Base-by-base conservation (phyloP, 2,888 invertebrate species). In the Nezara viridula region DNA sequence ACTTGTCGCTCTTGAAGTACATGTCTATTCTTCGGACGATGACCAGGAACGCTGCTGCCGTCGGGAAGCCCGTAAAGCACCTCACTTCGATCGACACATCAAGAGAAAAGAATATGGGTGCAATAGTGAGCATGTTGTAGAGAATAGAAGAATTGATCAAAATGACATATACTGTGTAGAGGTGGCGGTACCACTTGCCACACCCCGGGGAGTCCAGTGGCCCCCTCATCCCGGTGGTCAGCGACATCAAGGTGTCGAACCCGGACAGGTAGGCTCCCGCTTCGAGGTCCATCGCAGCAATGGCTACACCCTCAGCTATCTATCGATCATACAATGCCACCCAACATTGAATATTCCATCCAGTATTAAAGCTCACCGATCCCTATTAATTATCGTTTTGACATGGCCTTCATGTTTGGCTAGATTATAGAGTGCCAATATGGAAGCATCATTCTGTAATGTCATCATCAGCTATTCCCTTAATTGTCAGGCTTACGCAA, bases 171-270 rank as follows among this genome's bases (percentile, higher is more conserved):
- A 49, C 81, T 0, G 37, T 5, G 88, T 88, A 88, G 14, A 40
- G 73, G 12, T n/a, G 12, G 21, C 49, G 0, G 81, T 88, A 88
- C 88, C 88, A 88, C 44, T 81, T 88, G 1, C 85, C 88, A 9
- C 27, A 14, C 44, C 44, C 44, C 0, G 81, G 81, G 12, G 10
- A 3, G 81, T 47, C 49, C 7, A 88, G 27, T 3, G 88, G 88
- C 5, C 88, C 88, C 47, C 73, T 12, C 32, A 73, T 47, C 14
- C 60, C 88, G 6, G 66, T 44, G 44, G 47, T 3, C 21, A 47
- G 40, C 0, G 88, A 88, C 88, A 88, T 73, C 16, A n/a, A n/a
- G 44, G n/a, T 49, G 73, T 88, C 88, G 73, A 88, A 88, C 24
- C 88, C 88, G 7, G 88, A 88, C 16, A 44, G n/a, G 81, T 44